Evolutionary conservation across 2,888 invertebrate genomes (phyloP).

Genomic region (Rhamnusium bicolor): DNA sequence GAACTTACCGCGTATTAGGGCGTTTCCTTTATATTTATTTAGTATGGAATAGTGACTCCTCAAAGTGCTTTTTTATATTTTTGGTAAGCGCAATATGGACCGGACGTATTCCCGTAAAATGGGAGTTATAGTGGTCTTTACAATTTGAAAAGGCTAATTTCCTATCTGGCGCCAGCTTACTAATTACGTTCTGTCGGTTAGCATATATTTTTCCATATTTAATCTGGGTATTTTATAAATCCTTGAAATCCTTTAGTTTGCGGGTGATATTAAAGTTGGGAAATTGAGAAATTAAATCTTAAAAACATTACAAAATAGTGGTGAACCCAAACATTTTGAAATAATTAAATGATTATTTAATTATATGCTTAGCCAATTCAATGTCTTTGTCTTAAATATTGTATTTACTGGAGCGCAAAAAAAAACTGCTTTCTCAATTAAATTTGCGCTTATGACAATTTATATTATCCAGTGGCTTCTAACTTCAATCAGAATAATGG

Average conservation of each 20-base stretch:
- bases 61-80: not conserved
- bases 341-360: constrained; percentile 30
- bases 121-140: not conserved
- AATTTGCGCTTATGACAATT: constrained; percentile 1
- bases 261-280: constrained; percentile 10
- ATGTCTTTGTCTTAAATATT: constrained; percentile 3
- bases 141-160: constrained; percentile 4
- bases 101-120: not conserved
- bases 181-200: not conserved
- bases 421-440: not conserved
- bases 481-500: not conserved
- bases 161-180: not conserved
- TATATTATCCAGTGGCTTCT: not conserved
- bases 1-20: too few species aligned
- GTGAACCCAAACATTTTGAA: constrained; percentile 9
- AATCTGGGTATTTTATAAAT: not conserved
- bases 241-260: not conserved
- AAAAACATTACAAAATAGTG: constrained; percentile 18
- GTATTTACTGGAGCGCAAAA: constrained; percentile 2
- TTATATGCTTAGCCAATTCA: constrained; percentile 1
- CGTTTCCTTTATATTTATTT: too few species aligned
- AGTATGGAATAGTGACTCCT: too few species aligned
- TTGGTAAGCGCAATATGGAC: not conserved
- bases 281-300: constrained; percentile 4
- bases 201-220: not conserved